Evolutionary conservation across 2,888 invertebrate species (phyloP).

Genomic region (Amphipyra tragopoginis): DNA sequence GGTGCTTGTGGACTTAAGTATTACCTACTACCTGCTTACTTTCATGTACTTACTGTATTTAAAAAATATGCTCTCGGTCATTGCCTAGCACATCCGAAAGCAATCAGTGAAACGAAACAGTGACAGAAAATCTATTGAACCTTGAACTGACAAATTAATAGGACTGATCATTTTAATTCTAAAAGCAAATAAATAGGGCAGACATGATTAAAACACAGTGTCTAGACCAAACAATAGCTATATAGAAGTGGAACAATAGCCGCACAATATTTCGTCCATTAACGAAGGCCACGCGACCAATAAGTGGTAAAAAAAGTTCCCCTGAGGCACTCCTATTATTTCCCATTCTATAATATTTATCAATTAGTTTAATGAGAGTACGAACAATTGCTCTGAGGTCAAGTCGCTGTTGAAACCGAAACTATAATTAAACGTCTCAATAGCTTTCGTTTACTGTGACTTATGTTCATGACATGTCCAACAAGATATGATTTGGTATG

Average conservation of each 20-base stretch:
- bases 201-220: constrained; percentile 15
- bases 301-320: constrained; percentile 41
- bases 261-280: constrained; percentile 25
- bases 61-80: background rate
- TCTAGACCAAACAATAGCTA: constrained; percentile 50
- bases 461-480: constrained; percentile 42
- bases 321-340: constrained; percentile 55
- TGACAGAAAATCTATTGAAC: background rate
- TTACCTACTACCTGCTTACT: background rate
- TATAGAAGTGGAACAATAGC: constrained; percentile 48
- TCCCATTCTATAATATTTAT: constrained; percentile 61
- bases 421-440: constrained; percentile 62
- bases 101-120: background rate
- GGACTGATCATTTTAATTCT: constrained; percentile 4
- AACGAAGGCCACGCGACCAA: constrained; percentile 37
- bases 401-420: constrained; percentile 53
- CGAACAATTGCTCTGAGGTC: constrained; percentile 59
- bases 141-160: constrained; percentile 10
- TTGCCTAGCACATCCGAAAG: background rate
- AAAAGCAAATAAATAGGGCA: constrained; percentile 27
- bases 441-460: constrained; percentile 60
- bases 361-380: constrained; percentile 65
- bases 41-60: constrained; percentile 1
- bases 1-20: constrained; percentile 16
- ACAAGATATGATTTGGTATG: constrained; percentile 43